Conservation (phyloP, 1,140 invertebrate genomes). For the Araneus ventricosus region DNA sequence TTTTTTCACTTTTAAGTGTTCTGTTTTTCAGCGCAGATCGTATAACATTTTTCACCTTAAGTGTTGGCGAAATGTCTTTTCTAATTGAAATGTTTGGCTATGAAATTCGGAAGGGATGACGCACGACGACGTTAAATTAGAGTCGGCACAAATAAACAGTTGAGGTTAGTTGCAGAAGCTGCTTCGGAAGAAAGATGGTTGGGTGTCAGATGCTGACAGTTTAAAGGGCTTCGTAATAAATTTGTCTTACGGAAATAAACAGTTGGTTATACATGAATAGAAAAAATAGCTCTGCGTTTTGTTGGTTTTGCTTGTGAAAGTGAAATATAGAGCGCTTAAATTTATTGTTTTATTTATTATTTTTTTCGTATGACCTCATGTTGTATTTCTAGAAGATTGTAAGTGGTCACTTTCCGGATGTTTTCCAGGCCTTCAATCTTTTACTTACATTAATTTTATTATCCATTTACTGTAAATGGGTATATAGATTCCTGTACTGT, state of each 20-base stretch:
- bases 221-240: constrained; percentile 47
- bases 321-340: constrained; percentile 3
- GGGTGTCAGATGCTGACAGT: constrained; percentile 38
- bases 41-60: constrained; percentile 55
- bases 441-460: background rate
- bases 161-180: background rate
- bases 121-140: background rate
- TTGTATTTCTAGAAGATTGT: constrained; percentile 1
- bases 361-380: background rate
- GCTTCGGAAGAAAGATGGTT: background rate
- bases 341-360: constrained; percentile 16
- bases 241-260: constrained; percentile 32
- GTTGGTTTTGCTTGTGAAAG: constrained; percentile 38
- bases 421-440: background rate
- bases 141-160: constrained; percentile 6
- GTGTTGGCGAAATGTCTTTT: constrained; percentile 24
- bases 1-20: background rate
- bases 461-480: background rate
- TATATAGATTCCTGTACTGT: too few species aligned
- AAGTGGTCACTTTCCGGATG: constrained; percentile 24
- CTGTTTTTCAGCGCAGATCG: constrained; percentile 24
- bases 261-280: background rate
- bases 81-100: constrained; percentile 52
- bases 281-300: background rate
- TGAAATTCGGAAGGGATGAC: constrained; percentile 3